Base-by-base conservation (phyloP, 2,888 invertebrate species). In the Polia nebulosa region DNA sequence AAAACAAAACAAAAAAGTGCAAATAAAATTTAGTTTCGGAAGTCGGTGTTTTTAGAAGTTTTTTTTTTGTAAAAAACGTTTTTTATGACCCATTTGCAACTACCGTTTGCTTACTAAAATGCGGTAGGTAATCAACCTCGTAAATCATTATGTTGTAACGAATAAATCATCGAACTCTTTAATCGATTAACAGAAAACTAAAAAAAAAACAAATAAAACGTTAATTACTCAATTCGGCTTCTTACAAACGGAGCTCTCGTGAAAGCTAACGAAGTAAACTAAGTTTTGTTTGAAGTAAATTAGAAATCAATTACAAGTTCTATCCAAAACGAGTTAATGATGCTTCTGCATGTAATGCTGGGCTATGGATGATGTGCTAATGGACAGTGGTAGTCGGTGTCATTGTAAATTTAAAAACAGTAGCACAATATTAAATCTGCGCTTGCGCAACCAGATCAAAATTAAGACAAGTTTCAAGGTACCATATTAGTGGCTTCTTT, bases 251-350 rank as follows among this genome's bases (percentile, higher is more conserved):
- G 66, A 27, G 58, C 49, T 45, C 32, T 22, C 13, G 61, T 39
- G 79, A 74, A 70, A 77, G 70, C 34, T 55, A 58, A 65, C 51
- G 22, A 69, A 70, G 58, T 60, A 61, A 67, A 69, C 56, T 53
- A 59, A 69, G 51, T 58, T 51, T 29, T 62, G 5, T 79, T 76
- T 73, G 78, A 80, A 76, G 62, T 67, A 53, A 76, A 82, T 82
- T 73, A 66, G 69, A 83, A 82, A 76, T 68, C 72, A 81, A 82
- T 82, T 76, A 76, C 80, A 73, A 45, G 62, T 73, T 80, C 74
- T 56, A 55, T 78, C 3, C 34, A 36, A 72, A 71, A 75, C 57
- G 76, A 70, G 66, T 71, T 79, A 69, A 69, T 73, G 69, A 69
- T 51, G 71, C 76, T 68, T 68, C 70, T 60, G 65, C 62, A 29